These are phyloP conservation scores for Syngnathus rostellatus DNA, from an alignment of 2,797 vertebrate genomes.

Conservation along the genomic window DNA sequence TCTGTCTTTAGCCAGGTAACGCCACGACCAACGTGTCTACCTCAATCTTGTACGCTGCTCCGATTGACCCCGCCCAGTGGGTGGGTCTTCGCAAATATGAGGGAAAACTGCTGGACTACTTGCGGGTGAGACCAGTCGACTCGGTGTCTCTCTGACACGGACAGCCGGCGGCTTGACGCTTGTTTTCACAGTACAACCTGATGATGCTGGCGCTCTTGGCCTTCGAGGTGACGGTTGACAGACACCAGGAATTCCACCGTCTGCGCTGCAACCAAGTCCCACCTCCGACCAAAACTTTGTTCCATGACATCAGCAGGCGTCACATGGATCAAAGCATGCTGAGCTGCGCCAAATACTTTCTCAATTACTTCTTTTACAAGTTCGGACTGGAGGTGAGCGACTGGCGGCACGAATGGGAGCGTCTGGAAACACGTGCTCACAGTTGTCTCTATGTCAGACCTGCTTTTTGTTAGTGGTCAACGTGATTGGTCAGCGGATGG, in stretches of 20 bases:
- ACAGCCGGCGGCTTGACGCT: neutral
- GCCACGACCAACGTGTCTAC: slow-evolving; percentile 42
- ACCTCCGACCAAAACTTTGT: slow-evolving; percentile 82
- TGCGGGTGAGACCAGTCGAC: slow-evolving; percentile 71
- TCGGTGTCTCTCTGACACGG: no score
- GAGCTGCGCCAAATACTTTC: slow-evolving; percentile 87
- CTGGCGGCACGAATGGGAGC: neutral
- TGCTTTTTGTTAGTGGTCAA: slow-evolving; percentile 91
- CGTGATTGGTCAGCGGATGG: slow-evolving; percentile 91
- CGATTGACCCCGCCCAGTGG: slow-evolving; percentile 86
- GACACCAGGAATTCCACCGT: slow-evolving; percentile 87
- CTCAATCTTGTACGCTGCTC: slow-evolving; percentile 55
- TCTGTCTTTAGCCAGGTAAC: slow-evolving; percentile 50
- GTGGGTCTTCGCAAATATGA: slow-evolving; percentile 81
- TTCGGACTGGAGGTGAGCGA: slow-evolving; percentile 84
- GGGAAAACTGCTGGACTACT: slow-evolving; percentile 73
- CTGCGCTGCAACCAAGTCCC: slow-evolving; percentile 75
- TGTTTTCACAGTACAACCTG: slow-evolving; percentile 74
- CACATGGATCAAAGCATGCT: slow-evolving; percentile 82
- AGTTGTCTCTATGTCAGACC: slow-evolving; percentile 60
- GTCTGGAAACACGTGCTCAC: neutral
- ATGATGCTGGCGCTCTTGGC: slow-evolving; percentile 85
- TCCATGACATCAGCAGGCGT: slow-evolving; percentile 82
- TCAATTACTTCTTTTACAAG: slow-evolving; percentile 96
- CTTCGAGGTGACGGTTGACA: slow-evolving; percentile 88